Evolutionary conservation across 2,888 invertebrate genomes (phyloP).

Genomic region (Seladonia tumulorum): DNA sequence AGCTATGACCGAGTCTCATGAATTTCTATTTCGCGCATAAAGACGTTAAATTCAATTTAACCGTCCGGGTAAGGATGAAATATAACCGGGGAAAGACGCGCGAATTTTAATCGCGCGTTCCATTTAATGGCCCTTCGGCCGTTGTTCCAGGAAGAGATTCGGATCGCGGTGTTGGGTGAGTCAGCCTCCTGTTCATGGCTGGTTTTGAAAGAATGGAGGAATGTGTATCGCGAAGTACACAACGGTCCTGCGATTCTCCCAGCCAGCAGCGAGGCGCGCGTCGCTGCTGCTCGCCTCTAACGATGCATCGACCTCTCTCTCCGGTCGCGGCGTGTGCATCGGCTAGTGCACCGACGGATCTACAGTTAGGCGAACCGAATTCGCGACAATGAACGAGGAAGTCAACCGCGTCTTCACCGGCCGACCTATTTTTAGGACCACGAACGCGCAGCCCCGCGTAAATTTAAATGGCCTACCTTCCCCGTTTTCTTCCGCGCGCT

Average conservation of each 20-base stretch:
- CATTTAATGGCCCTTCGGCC: neutral
- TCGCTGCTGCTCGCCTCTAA: constrained; percentile 67
- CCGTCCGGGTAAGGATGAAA: neutral
- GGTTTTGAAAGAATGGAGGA: constrained; percentile 24
- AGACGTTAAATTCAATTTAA: neutral
- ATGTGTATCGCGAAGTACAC: constrained; percentile 46
- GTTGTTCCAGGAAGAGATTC: neutral
- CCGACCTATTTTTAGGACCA: constrained; percentile 77
- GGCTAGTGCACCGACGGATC: constrained; percentile 75
- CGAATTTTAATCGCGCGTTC: neutral
- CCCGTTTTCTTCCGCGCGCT: constrained; percentile 35
- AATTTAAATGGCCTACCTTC: constrained; percentile 65
- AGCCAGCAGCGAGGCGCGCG: neutral
- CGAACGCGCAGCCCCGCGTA: constrained; percentile 55
- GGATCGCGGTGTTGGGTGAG: neutral
- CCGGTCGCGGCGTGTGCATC: constrained; percentile 68
- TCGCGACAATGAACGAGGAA: constrained; percentile 83
- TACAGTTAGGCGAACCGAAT: constrained; percentile 84
- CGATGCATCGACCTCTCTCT: constrained; percentile 72
- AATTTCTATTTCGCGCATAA: neutral
- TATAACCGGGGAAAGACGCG: neutral
- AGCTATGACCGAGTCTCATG: neutral
- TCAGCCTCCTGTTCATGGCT: neutral
- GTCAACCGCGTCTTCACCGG: constrained; percentile 68
- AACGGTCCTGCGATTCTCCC: constrained; percentile 55